Base-by-base conservation (phyloP, 1,140 invertebrate genomes). In the Adoxophyes honmai region DNA sequence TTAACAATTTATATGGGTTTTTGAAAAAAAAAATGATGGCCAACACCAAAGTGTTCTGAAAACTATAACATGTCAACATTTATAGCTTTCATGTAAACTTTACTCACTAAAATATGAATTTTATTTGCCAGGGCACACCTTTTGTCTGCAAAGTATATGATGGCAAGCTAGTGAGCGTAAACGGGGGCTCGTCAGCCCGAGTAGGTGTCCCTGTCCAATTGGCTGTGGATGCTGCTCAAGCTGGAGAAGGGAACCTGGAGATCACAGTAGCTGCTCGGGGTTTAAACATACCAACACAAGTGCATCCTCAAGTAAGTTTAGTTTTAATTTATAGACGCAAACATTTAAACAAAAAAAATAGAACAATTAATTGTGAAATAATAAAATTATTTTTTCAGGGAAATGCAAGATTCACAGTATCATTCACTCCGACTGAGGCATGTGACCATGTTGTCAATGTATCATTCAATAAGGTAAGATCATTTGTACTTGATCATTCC, bases 221-320 rank as follows among this genome's bases (percentile, higher is more conserved):
- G 75, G 96, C 95, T 33, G 98, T 99, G 34, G 98, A 99, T 90
- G 98, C 98, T 5, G 96, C 95, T 64, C 94, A 97, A 86, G 97
- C 98, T 54, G 98, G 98, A 10, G 98, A 99, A 90, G 98, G 98
- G 34, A 99, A 98, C 88, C 90, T 99, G 44, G 98, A 99, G 90
- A 99, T 99, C 35, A 97, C 97, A 14, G 98, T 99, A 63, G 96
- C 95, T 61, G 96, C 96, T 34, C 93, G 96, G 76, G 97, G 97
- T 4, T 92, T 96, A 39, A 98, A 98, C 78, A 97, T 99, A 66
- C 97, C 98, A 11, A 99, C 98, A 16, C 97, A 98, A 92, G 98
- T 99, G n/a, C 96, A 97, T 84, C 96, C 97, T 8, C 94, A 99
- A 69, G 97, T 96, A 67, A 93, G 92, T 73, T n/a, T n/a, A n/a